These are phyloP conservation scores for Zaprionus ghesquierei DNA, from an alignment of 1,140 invertebrate genomes.

Conservation along the genomic window DNA sequence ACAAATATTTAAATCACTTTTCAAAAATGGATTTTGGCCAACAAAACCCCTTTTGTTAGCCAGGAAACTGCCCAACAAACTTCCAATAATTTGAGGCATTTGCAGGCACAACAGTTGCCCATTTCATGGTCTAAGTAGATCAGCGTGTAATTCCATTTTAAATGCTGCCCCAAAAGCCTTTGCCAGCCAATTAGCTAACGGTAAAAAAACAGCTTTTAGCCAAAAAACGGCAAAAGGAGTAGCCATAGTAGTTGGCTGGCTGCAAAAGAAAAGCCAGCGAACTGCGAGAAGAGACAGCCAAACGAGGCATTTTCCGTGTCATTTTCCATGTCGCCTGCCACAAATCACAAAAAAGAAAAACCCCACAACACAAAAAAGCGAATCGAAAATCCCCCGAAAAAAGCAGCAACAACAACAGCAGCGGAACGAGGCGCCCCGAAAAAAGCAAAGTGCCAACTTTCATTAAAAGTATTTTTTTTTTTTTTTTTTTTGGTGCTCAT, in stretches of 20 bases:
- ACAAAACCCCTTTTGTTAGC: no score
- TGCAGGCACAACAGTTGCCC: neutral
- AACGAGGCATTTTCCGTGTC: constrained; percentile 49
- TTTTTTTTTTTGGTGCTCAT: constrained; percentile 42
- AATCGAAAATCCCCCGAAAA: constrained; percentile 32
- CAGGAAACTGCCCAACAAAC: no score
- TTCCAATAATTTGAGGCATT: neutral
- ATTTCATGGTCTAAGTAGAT: neutral
- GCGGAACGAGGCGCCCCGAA: constrained; percentile 16
- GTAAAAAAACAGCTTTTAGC: constrained; percentile 20
- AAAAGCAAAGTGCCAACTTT: constrained; percentile 78
- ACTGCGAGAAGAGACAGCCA: constrained; percentile 20
- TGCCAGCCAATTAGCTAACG: neutral
- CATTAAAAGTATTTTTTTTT: constrained; percentile 75
- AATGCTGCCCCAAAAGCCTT: neutral
- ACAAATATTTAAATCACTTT: no score
- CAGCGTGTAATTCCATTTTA: neutral
- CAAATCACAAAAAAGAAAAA: constrained; percentile 61
- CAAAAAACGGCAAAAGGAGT: constrained; percentile 9
- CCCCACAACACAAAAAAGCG: constrained; percentile 28
- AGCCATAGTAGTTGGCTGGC: neutral
- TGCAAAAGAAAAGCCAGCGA: constrained; percentile 6
- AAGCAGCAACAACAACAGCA: constrained; percentile 1
- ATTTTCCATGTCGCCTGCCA: constrained; percentile 73
- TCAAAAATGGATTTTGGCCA: no score